phyloP scores from a whole-genome alignment of 1,140 invertebrate genomes.

The Cydia splendana region DNA sequence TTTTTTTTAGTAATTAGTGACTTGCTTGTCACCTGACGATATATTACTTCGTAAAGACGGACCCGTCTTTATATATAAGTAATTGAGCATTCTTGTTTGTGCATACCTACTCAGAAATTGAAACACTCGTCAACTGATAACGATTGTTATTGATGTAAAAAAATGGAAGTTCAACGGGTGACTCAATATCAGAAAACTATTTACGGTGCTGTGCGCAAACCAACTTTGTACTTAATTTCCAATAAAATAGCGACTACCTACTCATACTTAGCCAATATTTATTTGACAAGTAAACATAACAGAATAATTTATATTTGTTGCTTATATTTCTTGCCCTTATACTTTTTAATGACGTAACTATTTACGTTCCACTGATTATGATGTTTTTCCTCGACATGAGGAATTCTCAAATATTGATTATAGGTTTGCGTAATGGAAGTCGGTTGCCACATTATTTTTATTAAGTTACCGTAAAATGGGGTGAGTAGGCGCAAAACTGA shows the following conservation, averaged over 20 bases:
- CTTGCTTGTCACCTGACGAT: no score
- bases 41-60: no score
- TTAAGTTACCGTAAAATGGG: no score
- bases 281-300: not conserved
- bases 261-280: not conserved
- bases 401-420: not conserved
- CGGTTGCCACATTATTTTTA: not conserved
- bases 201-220: not conserved
- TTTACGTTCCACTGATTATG: no score
- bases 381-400: no score
- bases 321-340: no score
- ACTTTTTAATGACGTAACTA: no score
- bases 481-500: no score
- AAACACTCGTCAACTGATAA: conserved; percentile 18
- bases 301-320: no score
- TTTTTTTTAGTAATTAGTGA: no score
- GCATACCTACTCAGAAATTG: conserved; percentile 15
- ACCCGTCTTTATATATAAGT: no score
- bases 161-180: conserved; percentile 12
- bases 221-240: not conserved
- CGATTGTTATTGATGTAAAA: conserved; percentile 18
- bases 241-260: not conserved
- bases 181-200: conserved; percentile 9
- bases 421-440: not conserved
- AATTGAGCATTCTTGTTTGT: not conserved